These are phyloP conservation scores for Polyergus mexicanus DNA, from an alignment of 1,140 invertebrate genomes.

Conservation along the genomic window DNA sequence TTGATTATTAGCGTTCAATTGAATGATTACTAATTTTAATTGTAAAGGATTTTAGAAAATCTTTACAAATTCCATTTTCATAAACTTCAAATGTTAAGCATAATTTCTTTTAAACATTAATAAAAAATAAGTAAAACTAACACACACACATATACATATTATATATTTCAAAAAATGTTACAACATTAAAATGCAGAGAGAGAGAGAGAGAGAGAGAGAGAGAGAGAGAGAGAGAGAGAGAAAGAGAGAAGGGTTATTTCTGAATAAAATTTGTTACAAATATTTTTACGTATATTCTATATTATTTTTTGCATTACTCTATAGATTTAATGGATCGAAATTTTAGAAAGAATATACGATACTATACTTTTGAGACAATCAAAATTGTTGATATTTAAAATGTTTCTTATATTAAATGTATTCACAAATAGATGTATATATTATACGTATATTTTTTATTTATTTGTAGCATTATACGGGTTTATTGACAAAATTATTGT, in stretches of 20 bases:
- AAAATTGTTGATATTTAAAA: neutral
- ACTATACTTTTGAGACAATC: neutral
- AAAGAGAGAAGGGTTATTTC: neutral
- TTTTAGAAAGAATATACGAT: neutral
- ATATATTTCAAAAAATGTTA: neutral
- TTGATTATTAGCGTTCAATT: neutral
- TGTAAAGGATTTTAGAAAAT: neutral
- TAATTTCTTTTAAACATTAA: too few relatives aligned
- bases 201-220: too few relatives aligned
- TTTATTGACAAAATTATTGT: constrained; percentile 10
- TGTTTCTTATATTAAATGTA: neutral
- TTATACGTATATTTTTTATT: neutral
- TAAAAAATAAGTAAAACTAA: too few relatives aligned
- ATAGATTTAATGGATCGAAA: neutral
- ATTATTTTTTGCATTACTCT: neutral
- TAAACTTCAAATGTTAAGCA: too few relatives aligned
- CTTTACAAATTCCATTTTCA: too few relatives aligned
- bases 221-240: too few relatives aligned
- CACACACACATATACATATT: too few relatives aligned
- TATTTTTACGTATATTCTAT: too few relatives aligned
- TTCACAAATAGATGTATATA: neutral
- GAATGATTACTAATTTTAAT: neutral
- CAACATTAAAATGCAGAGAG: neutral
- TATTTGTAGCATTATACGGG: neutral
- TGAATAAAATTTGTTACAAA: neutral